Percentiles rank a stretch among this genome's conserved stretches.
Evolutionary conservation across 35 echinoderm and acorn worm species (phyloP).

Genomic region (Eucidaris tribuloides): DNA sequence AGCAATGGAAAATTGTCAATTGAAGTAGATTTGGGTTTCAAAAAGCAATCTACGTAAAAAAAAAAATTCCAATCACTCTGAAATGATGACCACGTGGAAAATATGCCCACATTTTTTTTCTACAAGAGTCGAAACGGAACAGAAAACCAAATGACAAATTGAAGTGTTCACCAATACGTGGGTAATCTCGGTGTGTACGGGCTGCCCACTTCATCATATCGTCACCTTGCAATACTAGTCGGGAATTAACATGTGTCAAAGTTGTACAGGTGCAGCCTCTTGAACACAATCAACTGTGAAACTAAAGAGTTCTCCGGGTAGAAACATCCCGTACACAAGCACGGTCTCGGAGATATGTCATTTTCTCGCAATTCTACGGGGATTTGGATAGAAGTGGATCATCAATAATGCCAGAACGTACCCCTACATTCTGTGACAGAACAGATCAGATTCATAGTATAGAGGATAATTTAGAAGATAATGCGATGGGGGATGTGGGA

Average conservation of each 20-base stretch:
- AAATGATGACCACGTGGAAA: background rate
- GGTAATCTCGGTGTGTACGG: background rate
- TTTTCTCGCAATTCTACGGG: background rate
- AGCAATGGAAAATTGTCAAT: too few species aligned
- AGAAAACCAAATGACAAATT: background rate
- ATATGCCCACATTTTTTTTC: background rate
- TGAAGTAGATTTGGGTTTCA: too few species aligned
- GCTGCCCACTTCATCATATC: conserved; percentile 3
- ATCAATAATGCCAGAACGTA: background rate
- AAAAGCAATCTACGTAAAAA: background rate
- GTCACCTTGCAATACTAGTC: background rate
- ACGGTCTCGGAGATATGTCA: background rate
- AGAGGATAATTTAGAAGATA: too few species aligned
- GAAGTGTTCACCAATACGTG: background rate
- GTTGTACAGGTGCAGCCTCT: conserved; percentile 1
- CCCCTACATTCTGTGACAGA: background rate
- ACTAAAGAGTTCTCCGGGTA: background rate
- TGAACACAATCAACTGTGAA: background rate
- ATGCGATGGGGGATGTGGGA: too few species aligned
- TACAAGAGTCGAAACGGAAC: background rate
- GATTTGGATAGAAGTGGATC: background rate
- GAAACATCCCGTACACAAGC: background rate
- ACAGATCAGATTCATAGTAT: too few species aligned
- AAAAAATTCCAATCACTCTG: background rate
- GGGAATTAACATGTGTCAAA: conserved; percentile 24